Evolutionary conservation across 1,140 invertebrate genomes (phyloP).

Genomic region (Rhopalosiphum maidis): DNA sequence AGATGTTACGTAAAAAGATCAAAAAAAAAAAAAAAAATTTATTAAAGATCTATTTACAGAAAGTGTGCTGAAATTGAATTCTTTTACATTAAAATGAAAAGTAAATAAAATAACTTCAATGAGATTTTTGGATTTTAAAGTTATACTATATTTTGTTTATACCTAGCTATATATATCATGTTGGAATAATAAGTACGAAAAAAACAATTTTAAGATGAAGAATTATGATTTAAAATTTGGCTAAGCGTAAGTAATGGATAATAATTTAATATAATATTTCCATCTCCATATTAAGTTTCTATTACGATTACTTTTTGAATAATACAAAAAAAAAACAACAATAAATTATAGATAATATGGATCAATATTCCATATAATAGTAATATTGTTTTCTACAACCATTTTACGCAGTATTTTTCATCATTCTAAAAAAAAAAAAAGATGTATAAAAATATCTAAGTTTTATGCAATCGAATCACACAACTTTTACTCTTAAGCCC

Average conservation of each 20-base stretch:
- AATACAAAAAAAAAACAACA: background rate
- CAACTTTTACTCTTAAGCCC: too few species aligned
- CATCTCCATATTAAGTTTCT: background rate
- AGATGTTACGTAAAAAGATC: background rate
- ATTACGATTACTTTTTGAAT: background rate
- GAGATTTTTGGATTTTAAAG: background rate
- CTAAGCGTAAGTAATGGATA: background rate
- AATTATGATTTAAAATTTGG: background rate
- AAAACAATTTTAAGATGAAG: background rate
- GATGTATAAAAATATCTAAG: too few species aligned
- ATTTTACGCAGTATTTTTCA: too few species aligned
- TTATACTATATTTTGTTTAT: background rate
- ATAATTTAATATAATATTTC: background rate
- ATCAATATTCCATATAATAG: too few species aligned
- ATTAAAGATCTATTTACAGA: constrained; percentile 6
- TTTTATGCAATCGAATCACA: too few species aligned
- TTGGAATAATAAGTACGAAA: background rate
- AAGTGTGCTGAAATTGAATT: background rate
- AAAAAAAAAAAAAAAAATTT: constrained; percentile 1
- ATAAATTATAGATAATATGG: background rate
- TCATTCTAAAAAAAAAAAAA: too few species aligned
- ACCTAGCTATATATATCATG: background rate
- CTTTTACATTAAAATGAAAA: background rate
- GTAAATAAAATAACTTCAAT: background rate
- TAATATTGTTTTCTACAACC: too few species aligned